Conservation (phyloP, 2,888 invertebrate genomes). For the Lasioglossum morio region DNA sequence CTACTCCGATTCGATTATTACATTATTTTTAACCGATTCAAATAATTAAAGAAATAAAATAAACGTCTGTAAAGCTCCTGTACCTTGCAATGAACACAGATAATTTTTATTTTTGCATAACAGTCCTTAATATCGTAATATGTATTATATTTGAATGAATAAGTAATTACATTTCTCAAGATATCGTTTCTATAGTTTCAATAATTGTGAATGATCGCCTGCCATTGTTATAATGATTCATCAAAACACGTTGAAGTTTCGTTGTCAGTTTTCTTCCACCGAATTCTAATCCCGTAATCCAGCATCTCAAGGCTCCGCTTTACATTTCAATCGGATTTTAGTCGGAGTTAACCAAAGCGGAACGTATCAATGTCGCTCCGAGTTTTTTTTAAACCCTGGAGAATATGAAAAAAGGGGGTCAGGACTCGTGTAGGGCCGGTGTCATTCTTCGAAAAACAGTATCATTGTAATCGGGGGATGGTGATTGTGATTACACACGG, state of each 20-base stretch:
- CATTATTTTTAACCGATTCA: background rate
- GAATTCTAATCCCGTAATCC: background rate
- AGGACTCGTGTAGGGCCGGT: slow-evolving; percentile 1
- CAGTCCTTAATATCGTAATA: too few species aligned
- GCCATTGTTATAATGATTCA: background rate
- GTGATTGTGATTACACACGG: slow-evolving; percentile 78
- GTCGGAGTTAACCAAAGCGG: background rate
- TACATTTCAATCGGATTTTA: background rate
- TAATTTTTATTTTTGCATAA: background rate
- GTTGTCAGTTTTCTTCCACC: background rate
- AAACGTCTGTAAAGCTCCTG: too few species aligned
- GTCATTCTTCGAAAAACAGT: slow-evolving; percentile 48
- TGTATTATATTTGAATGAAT: too few species aligned
- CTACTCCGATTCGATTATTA: background rate
- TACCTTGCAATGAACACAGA: background rate
- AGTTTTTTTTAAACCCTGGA: slow-evolving; percentile 11
- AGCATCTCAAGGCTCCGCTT: background rate
- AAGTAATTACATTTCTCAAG: background rate
- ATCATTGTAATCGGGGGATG: slow-evolving; percentile 62
- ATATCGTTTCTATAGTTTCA: background rate
- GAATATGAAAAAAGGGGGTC: background rate
- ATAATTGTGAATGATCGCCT: background rate
- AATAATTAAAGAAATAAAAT: background rate
- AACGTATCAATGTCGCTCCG: slow-evolving; percentile 37
- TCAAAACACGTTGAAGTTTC: background rate